These are phyloP conservation scores for Lycopodina hypogea DNA, from an alignment of 37 sponge, comb jelly and placozoan species.

Conservation along the genomic window DNA sequence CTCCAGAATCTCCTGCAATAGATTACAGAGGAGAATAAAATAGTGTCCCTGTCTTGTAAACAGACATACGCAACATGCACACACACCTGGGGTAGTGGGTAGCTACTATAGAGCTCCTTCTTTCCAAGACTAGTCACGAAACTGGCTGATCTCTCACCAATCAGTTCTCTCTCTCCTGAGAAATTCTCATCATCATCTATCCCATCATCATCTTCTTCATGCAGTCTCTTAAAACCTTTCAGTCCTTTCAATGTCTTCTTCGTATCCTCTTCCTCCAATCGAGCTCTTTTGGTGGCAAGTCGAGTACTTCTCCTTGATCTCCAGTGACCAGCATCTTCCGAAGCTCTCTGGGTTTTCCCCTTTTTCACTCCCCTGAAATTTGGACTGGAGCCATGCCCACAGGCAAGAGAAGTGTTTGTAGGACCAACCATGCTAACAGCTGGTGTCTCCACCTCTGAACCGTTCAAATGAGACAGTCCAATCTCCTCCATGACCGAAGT, in stretches of 20 bases:
- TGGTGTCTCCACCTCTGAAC: no score
- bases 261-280: background rate
- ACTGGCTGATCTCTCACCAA: background rate
- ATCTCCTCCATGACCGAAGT: no score
- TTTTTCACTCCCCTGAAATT: background rate
- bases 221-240: background rate
- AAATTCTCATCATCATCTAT: background rate
- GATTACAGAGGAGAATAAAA: no score
- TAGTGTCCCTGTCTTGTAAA: no score
- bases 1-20: no score
- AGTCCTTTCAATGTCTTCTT: background rate
- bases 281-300: constrained; percentile 1
- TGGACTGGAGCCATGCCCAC: no score
- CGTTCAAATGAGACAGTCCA: no score
- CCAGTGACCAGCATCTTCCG: background rate
- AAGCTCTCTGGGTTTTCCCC: no score
- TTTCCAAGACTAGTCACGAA: background rate
- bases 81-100: background rate
- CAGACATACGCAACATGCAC: no score
- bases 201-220: background rate
- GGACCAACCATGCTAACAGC: no score
- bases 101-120: background rate
- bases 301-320: constrained; percentile 6
- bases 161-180: background rate
- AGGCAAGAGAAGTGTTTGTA: no score